Conservation (phyloP, 2,888 invertebrate genomes). For the Calliphora vomitoria region DNA sequence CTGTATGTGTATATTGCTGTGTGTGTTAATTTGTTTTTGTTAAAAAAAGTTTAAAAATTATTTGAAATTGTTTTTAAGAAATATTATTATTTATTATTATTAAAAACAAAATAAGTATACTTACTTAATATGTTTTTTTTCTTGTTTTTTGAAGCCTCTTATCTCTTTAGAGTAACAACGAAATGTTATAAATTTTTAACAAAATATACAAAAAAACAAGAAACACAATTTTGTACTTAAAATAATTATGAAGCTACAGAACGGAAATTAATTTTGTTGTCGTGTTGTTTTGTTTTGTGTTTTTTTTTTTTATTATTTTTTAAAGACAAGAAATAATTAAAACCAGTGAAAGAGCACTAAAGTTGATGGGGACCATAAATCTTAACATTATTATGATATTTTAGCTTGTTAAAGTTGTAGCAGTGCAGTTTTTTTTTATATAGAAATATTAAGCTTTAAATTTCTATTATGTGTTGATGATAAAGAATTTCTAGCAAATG, state of each 20-base stretch:
- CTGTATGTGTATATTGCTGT: too few species aligned
- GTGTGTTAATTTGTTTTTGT: neutral
- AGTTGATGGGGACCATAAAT: too few species aligned
- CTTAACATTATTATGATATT: too few species aligned
- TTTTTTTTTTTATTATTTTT: neutral
- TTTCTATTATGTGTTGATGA: too few species aligned
- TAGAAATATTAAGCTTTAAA: too few species aligned
- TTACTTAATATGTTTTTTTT: neutral
- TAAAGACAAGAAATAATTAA: neutral
- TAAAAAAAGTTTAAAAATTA: neutral
- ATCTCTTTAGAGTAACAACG: conserved; percentile 26
- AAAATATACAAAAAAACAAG: conserved; percentile 14
- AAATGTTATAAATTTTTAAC: conserved; percentile 27
- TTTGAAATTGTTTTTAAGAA: neutral
- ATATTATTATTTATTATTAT: neutral
- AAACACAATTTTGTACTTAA: conserved; percentile 36
- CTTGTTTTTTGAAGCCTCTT: conserved; percentile 28
- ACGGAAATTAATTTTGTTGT: conserved; percentile 36
- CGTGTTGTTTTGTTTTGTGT: too few species aligned
- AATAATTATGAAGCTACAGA: conserved; percentile 12
- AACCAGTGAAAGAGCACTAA: neutral
- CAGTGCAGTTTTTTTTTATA: too few species aligned
- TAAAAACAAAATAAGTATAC: neutral
- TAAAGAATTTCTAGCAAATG: too few species aligned
- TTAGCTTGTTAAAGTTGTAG: too few species aligned